These are phyloP conservation scores for Prionace glauca DNA, from an alignment of 2,797 vertebrate genomes.

Conservation along the genomic window DNA sequence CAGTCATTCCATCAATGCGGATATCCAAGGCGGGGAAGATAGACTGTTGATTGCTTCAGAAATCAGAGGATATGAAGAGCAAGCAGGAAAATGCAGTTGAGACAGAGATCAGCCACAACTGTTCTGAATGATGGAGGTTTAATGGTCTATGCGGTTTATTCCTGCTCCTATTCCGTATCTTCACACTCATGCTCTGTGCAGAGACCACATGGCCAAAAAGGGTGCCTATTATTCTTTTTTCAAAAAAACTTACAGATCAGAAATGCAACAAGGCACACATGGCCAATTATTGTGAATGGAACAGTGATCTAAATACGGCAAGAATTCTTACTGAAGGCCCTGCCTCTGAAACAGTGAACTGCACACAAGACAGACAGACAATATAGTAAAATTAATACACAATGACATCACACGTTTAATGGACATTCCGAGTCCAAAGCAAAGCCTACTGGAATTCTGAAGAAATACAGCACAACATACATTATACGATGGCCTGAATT, in stretches of 20 bases:
- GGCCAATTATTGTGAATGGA: background rate
- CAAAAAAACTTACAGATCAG: too few species aligned
- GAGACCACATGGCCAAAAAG: background rate
- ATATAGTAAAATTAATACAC: too few species aligned
- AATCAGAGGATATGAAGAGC: too few species aligned
- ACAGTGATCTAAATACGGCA: background rate
- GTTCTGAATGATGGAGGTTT: too few species aligned
- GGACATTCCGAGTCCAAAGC: background rate
- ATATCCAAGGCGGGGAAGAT: too few species aligned
- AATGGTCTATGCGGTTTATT: too few species aligned
- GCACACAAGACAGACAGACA: background rate
- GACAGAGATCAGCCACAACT: too few species aligned
- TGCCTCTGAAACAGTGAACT: background rate
- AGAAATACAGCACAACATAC: background rate
- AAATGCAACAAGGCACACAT: background rate
- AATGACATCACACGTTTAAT: background rate
- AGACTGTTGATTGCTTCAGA: too few species aligned
- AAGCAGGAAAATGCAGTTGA: too few species aligned
- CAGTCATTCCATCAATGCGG: too few species aligned
- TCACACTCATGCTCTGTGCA: background rate
- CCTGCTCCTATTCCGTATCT: too few species aligned
- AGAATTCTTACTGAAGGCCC: background rate
- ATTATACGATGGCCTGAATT: too few species aligned
- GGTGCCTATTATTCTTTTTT: background rate
- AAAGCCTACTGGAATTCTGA: background rate